Evolutionary conservation across 2,113 vertebrate species (phyloP).

Genomic region (Megaceryle torquata): DNA sequence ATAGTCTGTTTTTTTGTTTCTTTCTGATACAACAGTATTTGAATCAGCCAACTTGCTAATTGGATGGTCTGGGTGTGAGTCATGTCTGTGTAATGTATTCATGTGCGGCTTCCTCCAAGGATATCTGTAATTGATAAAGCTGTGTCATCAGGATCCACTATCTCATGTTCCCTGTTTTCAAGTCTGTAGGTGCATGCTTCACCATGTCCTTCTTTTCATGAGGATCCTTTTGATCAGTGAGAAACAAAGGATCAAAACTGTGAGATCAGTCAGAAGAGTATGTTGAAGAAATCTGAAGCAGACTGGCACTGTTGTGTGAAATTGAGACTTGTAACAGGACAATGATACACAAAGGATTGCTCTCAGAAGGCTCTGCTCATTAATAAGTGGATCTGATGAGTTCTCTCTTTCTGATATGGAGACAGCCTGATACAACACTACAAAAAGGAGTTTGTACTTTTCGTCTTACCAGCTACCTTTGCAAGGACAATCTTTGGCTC

Average conservation of each 20-base stretch:
- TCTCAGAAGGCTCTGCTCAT: not conserved
- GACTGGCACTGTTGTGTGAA: not conserved
- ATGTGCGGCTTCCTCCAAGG: not conserved
- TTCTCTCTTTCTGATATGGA: not conserved
- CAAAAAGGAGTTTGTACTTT: not conserved
- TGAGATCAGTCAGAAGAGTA: not conserved
- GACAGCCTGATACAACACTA: not conserved
- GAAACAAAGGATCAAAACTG: not conserved
- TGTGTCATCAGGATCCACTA: not conserved
- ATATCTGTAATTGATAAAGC: not conserved
- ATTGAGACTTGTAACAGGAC: not conserved
- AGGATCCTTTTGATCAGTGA: not conserved
- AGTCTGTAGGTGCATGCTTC: not conserved
- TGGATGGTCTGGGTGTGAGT: not conserved
- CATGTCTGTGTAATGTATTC: not conserved
- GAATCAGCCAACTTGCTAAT: not conserved
- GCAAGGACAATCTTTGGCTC: not conserved
- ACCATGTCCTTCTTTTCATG: not conserved
- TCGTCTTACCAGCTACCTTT: not conserved
- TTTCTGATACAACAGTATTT: not conserved
- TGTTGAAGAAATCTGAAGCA: not conserved
- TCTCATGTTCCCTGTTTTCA: fast-evolving
- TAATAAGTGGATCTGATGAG: not conserved
- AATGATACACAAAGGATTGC: not conserved
- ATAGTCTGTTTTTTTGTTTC: not conserved